Percentiles rank a stretch among this genome's conserved stretches.
These are phyloP conservation scores for Macrophya annulata DNA, from an alignment of 2,888 invertebrate genomes.

Conservation along the genomic window DNA sequence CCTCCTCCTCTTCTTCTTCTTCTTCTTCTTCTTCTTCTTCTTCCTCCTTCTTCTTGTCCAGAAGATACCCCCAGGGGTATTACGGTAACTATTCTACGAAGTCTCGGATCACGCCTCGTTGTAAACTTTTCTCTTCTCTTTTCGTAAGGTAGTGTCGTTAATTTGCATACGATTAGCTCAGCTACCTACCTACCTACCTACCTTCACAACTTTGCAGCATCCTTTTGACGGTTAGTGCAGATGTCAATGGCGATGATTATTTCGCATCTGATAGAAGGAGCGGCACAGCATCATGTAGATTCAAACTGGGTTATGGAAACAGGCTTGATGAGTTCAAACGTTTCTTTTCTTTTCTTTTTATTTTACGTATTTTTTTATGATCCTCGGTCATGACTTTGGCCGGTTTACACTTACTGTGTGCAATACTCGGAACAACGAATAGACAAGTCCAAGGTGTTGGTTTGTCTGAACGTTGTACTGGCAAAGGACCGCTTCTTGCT, in stretches of 20 bases:
- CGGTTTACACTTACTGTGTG: neutral
- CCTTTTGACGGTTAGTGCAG: neutral
- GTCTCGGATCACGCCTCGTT: slow-evolving; percentile 37
- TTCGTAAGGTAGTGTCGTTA: slow-evolving; percentile 30
- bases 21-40: slow-evolving; percentile 10
- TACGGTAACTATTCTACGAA: slow-evolving; percentile 53
- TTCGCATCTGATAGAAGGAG: neutral
- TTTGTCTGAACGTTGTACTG: neutral
- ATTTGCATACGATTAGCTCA: slow-evolving; percentile 54
- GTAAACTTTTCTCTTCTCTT: slow-evolving; percentile 3
- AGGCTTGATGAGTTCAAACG: neutral
- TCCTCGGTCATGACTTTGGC: neutral
- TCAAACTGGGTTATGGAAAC: slow-evolving; percentile 1
- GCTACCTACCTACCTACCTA: neutral
- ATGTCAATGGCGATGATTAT: neutral
- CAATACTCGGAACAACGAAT: slow-evolving; percentile 30
- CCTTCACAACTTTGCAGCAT: neutral
- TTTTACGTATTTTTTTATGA: neutral
- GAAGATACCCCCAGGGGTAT: slow-evolving; percentile 38
- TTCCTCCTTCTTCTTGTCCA: neutral
- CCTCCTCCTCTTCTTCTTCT: neutral
- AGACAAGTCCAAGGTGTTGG: slow-evolving; percentile 32
- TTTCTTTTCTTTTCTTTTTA: neutral
- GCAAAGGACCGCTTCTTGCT: slow-evolving; percentile 36
- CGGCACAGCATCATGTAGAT: neutral